Percentiles rank a stretch among this genome's conserved stretches.
These are phyloP conservation scores for Hydrochoerus hydrochaeris DNA, from an alignment of 2,113 vertebrate species.

Conservation along the genomic window DNA sequence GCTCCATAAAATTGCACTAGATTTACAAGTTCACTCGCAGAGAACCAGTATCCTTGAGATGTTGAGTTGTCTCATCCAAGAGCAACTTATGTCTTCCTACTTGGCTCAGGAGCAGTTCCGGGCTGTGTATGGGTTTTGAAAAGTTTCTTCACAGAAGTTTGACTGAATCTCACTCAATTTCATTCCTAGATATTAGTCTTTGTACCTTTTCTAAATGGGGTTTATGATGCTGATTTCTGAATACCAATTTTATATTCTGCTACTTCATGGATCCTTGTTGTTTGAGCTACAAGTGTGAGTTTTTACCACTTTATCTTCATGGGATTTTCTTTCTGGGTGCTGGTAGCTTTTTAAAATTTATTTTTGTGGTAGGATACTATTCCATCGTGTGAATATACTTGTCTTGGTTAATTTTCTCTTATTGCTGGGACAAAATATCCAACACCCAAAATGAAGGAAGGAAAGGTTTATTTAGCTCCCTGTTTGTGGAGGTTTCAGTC, in stretches of 20 bases:
- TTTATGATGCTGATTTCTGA: background rate
- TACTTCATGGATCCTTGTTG: background rate
- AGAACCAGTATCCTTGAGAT: background rate
- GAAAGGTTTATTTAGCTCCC: no score
- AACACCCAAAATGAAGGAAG: no score
- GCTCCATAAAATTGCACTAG: background rate
- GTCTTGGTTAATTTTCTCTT: no score
- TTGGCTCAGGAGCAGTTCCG: background rate
- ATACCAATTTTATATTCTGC: background rate
- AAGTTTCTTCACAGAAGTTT: background rate
- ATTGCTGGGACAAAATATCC: no score
- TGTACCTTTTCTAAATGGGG: background rate
- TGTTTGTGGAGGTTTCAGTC: no score
- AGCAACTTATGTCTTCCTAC: background rate
- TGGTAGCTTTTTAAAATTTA: background rate
- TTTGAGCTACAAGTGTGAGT: background rate
- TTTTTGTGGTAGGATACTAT: background rate
- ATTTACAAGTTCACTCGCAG: background rate
- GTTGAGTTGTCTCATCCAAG: background rate
- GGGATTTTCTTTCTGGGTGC: background rate
- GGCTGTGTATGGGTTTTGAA: background rate
- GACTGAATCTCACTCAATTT: background rate
- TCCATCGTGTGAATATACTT: background rate
- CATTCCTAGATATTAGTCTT: background rate
- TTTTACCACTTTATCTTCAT: background rate